Conservation (phyloP, 2,888 invertebrate genomes). For the Desoria tigrina region DNA sequence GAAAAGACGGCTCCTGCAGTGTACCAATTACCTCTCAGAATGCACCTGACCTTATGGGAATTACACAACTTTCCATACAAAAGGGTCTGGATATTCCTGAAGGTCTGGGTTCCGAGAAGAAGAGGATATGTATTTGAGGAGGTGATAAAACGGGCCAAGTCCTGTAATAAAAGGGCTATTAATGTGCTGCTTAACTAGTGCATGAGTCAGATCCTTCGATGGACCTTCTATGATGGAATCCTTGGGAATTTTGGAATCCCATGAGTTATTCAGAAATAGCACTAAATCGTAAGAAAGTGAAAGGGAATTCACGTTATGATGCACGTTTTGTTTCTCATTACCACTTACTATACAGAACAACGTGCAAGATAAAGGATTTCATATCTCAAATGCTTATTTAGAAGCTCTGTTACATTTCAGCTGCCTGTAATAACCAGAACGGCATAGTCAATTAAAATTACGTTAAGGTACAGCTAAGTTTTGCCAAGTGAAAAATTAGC, state of each 20-base stretch:
- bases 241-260: conserved; percentile 9
- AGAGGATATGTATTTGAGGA: not conserved
- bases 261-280: not conserved
- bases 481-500: no score
- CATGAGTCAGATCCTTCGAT: not conserved
- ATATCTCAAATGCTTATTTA: no score
- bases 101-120: conserved; percentile 31
- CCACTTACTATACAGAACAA: no score
- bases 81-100: conserved; percentile 45
- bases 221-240: conserved; percentile 2
- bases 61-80: conserved; percentile 17
- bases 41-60: conserved; percentile 21
- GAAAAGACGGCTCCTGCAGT: not conserved
- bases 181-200: not conserved
- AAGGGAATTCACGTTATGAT: conserved; percentile 9
- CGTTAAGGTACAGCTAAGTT: no score
- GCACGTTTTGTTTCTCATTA: no score
- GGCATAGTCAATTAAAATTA: no score
- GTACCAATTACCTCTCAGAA: not conserved
- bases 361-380: no score
- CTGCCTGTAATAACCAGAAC: no score
- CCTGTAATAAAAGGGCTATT: not conserved
- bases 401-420: no score
- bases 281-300: conserved; percentile 13
- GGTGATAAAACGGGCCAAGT: not conserved